Conservation (phyloP, 2,888 invertebrate genomes). For the Megastigmus dorsalis region DNA sequence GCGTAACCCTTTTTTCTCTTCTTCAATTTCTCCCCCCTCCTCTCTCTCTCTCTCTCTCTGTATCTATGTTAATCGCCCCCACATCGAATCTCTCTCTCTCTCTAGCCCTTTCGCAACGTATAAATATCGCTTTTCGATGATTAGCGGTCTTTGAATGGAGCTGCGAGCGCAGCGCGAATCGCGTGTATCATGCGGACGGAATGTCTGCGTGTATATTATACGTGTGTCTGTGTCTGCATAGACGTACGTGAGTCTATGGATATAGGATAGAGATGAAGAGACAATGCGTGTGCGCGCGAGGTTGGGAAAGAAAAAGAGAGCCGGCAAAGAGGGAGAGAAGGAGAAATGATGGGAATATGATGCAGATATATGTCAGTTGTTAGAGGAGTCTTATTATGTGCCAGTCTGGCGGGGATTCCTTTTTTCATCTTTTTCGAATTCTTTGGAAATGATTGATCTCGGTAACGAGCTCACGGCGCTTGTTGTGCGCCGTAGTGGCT, state of each 20-base stretch:
- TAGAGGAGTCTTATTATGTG: conserved; percentile 7
- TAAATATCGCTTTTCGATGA: conserved; percentile 43
- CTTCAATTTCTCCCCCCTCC: not conserved
- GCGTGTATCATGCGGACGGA: not conserved
- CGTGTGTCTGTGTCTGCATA: not conserved
- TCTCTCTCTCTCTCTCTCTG: not conserved
- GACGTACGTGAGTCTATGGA: not conserved
- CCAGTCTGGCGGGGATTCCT: not conserved
- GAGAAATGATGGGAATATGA: too few relatives aligned
- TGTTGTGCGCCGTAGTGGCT: too few relatives aligned
- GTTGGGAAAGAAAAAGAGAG: not conserved
- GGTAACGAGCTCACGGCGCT: not conserved
- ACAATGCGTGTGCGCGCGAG: not conserved
- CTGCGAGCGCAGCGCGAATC: not conserved
- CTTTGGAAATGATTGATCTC: conserved; percentile 1
- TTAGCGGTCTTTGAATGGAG: conserved; percentile 3
- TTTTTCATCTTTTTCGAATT: not conserved
- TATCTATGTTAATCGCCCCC: too few relatives aligned
- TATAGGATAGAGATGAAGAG: too few relatives aligned
- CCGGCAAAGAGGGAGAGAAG: not conserved
- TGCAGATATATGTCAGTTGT: not conserved
- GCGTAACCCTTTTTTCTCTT: conserved; percentile 2
- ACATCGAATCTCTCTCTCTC: conserved; percentile 1
- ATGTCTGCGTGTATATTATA: not conserved
- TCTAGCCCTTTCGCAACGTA: conserved; percentile 21